These are phyloP conservation scores for Zeugodacus cucurbitae DNA, from an alignment of 1,140 invertebrate species.

Conservation along the genomic window DNA sequence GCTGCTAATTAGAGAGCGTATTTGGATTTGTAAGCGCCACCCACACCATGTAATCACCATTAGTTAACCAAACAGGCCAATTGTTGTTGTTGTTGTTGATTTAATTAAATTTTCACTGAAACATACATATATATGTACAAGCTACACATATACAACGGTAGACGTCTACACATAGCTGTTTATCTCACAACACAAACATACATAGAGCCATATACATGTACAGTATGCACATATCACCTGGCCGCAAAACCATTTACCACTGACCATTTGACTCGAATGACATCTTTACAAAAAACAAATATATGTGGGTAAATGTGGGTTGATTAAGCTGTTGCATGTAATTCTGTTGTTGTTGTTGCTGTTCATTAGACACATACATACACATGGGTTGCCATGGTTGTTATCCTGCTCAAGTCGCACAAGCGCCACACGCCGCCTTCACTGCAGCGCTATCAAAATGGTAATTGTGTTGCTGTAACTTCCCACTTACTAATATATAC, in stretches of 20 bases:
- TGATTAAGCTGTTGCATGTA: conserved; percentile 2
- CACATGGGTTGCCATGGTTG: neutral
- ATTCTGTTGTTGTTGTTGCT: neutral
- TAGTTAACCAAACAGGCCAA: neutral
- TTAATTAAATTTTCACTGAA: neutral
- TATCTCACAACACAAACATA: neutral
- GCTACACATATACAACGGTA: neutral
- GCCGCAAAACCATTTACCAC: neutral
- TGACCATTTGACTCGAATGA: neutral
- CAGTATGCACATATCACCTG: neutral
- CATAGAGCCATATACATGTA: no score
- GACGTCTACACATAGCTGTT: neutral
- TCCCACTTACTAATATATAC: neutral
- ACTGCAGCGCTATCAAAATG: neutral
- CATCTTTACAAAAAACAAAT: conserved; percentile 18
- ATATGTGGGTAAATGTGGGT: neutral
- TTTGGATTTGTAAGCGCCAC: neutral
- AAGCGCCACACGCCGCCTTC: neutral
- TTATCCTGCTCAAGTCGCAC: neutral
- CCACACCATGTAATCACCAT: neutral
- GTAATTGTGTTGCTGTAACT: neutral
- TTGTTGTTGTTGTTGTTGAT: neutral
- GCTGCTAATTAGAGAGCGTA: neutral
- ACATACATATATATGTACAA: no score
- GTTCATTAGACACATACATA: neutral